phyloP scores from a whole-genome alignment of 2,797 vertebrate species.

The Arremon aurantiirostris region DNA sequence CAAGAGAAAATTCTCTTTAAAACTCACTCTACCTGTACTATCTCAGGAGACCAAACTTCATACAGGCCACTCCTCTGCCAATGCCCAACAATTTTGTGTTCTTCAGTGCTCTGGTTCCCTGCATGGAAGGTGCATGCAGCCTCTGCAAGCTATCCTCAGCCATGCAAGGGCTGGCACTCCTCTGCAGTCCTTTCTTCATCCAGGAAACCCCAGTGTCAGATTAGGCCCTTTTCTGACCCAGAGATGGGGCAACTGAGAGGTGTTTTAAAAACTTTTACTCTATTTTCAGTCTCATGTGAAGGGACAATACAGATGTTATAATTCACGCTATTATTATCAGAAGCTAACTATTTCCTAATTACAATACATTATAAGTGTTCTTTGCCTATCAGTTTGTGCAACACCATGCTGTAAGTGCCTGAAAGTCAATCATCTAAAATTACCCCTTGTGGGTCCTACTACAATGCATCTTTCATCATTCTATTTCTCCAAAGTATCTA shows the following conservation, averaged over 20 bases:
- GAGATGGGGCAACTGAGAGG: background rate
- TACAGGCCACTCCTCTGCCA: background rate
- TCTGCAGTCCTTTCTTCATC: background rate
- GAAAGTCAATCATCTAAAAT: background rate
- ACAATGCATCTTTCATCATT: background rate
- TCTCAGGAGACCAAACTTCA: background rate
- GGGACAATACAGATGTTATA: background rate
- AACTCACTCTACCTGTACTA: background rate
- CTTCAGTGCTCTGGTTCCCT: fast-evolving
- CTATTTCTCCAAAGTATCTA: background rate
- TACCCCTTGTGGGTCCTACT: background rate
- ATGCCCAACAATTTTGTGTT: fast-evolving
- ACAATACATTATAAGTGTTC: background rate
- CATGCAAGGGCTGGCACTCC: background rate
- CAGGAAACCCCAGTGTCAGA: background rate
- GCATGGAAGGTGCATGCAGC: fast-evolving
- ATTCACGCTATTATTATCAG: background rate
- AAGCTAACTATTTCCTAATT: background rate
- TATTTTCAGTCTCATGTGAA: background rate
- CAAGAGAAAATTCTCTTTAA: background rate
- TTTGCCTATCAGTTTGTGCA: background rate
- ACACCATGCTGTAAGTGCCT: background rate
- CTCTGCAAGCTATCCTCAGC: fast-evolving
- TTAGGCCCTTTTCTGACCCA: background rate
- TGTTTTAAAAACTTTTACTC: background rate